phyloP scores from a whole-genome alignment of 2,797 vertebrate species.

The Muscicapa comitata region DNA sequence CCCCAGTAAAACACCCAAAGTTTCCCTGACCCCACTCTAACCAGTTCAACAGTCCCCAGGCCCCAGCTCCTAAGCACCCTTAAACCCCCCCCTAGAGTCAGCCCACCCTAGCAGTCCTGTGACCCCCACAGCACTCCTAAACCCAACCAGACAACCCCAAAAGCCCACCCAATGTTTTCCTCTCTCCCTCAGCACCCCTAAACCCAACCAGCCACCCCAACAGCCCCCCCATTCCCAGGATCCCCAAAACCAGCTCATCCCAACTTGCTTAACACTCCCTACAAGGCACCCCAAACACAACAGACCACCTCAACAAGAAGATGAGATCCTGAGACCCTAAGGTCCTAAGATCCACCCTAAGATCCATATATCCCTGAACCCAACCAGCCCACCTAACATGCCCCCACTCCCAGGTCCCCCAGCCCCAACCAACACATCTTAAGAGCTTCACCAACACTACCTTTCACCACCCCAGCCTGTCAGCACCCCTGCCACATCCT shows the following conservation, averaged over 20 bases:
- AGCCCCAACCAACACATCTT: neutral
- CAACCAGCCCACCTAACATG: neutral
- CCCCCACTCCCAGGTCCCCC: too few species aligned
- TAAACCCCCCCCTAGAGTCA: neutral
- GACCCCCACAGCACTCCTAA: neutral
- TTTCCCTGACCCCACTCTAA: neutral
- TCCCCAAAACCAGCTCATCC: neutral
- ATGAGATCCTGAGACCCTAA: neutral
- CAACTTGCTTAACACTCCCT: neutral
- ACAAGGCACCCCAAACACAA: neutral
- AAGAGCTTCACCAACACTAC: neutral
- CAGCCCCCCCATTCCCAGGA: neutral
- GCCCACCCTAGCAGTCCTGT: neutral
- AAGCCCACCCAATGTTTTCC: neutral
- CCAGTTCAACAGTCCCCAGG: too few species aligned
- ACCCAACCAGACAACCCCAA: neutral
- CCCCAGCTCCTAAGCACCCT: neutral
- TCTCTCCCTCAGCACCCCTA: neutral
- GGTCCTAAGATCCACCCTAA: neutral
- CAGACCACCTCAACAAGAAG: neutral
- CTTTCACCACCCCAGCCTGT: accelerated
- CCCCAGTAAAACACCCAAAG: neutral
- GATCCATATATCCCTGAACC: neutral
- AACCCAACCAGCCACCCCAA: neutral
- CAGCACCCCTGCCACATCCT: neutral